Percentiles rank a stretch among this genome's conserved stretches.
Conservation (phyloP, 2,797 vertebrate genomes). For the Rhinoraja longicauda region DNA sequence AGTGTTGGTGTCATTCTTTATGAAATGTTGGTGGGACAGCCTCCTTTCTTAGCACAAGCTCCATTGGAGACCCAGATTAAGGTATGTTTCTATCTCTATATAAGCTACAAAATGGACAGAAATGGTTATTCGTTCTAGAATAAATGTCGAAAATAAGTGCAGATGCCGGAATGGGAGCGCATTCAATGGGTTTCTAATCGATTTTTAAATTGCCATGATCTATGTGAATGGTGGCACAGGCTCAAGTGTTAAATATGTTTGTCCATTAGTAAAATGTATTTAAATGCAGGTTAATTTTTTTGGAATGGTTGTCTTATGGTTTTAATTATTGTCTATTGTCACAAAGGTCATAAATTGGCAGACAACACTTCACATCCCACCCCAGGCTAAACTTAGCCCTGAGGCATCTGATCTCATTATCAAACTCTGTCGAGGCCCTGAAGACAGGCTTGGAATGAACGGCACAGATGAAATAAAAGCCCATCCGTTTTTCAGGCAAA, state of each 20-base stretch:
- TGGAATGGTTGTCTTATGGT: background rate
- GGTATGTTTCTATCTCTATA: constrained; percentile 57
- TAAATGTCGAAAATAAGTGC: no score
- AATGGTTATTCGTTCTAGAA: background rate
- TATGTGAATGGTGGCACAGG: background rate
- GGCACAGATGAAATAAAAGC: constrained; percentile 92
- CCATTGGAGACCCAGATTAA: constrained; percentile 95
- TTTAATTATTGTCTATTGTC: constrained; percentile 43
- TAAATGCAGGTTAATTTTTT: background rate
- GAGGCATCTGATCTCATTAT: constrained; percentile 89
- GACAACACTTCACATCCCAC: constrained; percentile 82
- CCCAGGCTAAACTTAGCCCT: constrained; percentile 79
- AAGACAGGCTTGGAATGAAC: constrained; percentile 87
- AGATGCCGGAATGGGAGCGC: background rate
- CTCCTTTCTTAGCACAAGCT: constrained; percentile 88
- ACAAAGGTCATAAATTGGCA: constrained; percentile 94
- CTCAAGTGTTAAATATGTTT: background rate
- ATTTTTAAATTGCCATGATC: background rate
- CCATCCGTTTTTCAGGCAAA: constrained; percentile 81
- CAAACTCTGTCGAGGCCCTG: constrained; percentile 85
- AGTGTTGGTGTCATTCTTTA: constrained; percentile 96
- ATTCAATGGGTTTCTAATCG: background rate
- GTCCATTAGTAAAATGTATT: background rate
- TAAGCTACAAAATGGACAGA: background rate
- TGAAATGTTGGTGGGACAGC: constrained; percentile 94